Evolutionary conservation across 2,113 vertebrate species (phyloP).

Genomic region (Felis chaus): DNA sequence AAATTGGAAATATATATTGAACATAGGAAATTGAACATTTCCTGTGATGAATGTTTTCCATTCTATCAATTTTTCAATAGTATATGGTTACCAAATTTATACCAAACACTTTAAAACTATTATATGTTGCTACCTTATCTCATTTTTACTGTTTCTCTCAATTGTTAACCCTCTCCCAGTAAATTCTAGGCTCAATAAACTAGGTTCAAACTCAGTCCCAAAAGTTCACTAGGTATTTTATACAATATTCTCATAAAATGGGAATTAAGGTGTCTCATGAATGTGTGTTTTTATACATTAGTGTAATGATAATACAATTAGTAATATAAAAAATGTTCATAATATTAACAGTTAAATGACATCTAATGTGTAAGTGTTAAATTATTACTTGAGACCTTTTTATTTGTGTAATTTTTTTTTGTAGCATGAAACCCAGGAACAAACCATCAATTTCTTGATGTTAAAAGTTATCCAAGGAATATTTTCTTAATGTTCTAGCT

Average conservation of each 20-base stretch:
- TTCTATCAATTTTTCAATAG: background rate
- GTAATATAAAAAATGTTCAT: background rate
- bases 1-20: no score
- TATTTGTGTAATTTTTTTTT: background rate
- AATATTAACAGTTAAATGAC: background rate
- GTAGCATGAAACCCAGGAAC: background rate
- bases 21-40: background rate
- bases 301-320: background rate
- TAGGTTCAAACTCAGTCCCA: background rate
- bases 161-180: background rate
- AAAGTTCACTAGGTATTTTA: background rate
- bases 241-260: background rate
- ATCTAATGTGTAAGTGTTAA: background rate
- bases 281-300: background rate
- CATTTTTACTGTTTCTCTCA: background rate
- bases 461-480: background rate
- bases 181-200: background rate
- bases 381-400: background rate
- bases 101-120: background rate
- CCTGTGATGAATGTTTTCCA: background rate
- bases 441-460: background rate
- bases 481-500: background rate
- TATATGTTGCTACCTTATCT: background rate
- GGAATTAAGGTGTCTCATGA: background rate
- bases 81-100: background rate